These are phyloP conservation scores for Pterocles gutturalis DNA, from an alignment of 2,113 vertebrate species.

Conservation along the genomic window DNA sequence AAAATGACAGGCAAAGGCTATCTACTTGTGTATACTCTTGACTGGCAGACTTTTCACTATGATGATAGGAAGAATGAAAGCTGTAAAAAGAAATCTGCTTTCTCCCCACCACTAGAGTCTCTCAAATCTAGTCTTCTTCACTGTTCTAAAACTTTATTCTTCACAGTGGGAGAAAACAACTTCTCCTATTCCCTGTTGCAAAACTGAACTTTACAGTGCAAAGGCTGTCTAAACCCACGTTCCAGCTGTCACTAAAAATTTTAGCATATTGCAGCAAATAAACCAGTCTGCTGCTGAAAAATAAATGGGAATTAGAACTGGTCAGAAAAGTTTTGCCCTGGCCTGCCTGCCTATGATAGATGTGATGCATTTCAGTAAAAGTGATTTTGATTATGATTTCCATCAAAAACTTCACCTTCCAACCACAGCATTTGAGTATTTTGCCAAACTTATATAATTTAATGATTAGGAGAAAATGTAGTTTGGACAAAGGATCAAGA, in stretches of 20 bases:
- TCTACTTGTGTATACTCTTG: background rate
- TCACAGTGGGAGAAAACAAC: background rate
- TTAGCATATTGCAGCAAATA: conserved; percentile 53
- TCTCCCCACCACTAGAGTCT: background rate
- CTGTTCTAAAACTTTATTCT: background rate
- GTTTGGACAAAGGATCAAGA: background rate
- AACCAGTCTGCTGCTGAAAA: conserved; percentile 39
- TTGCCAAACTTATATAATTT: background rate
- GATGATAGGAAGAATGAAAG: background rate
- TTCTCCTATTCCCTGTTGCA: conserved; percentile 24
- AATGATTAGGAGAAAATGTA: background rate
- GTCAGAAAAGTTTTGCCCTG: background rate
- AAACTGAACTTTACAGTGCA: conserved; percentile 54
- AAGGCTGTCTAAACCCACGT: conserved; percentile 46
- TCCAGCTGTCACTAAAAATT: conserved; percentile 49
- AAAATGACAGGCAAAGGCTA: background rate
- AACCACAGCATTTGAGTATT: background rate
- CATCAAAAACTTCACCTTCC: background rate
- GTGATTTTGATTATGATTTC: background rate
- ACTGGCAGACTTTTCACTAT: background rate
- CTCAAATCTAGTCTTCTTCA: background rate
- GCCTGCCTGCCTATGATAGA: background rate
- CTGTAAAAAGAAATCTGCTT: background rate
- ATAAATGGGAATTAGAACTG: conserved; percentile 31
- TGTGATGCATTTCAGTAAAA: background rate